Conservation (phyloP, 2,888 invertebrate genomes). For the Empis stercorea region DNA sequence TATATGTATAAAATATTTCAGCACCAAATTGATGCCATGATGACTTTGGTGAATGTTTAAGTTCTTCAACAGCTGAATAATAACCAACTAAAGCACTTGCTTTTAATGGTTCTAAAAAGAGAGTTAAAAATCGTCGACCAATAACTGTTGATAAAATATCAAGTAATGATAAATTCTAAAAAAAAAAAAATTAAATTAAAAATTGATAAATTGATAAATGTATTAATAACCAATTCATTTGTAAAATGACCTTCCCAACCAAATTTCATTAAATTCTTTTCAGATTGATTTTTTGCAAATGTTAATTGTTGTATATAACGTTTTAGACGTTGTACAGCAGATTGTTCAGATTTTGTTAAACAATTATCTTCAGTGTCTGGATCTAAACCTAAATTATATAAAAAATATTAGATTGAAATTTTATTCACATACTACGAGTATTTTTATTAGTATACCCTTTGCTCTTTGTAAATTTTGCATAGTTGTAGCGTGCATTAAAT, state of each 20-base stretch:
- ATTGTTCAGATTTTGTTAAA: slow-evolving; percentile 60
- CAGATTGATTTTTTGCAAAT: slow-evolving; percentile 69
- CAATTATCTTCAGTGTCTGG: slow-evolving; percentile 37
- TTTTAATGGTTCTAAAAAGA: slow-evolving; percentile 70
- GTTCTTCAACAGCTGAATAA: slow-evolving; percentile 76
- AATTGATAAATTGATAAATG: neutral
- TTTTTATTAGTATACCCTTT: slow-evolving; percentile 43
- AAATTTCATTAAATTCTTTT: slow-evolving; percentile 55
- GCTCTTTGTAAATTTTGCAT: slow-evolving; percentile 79
- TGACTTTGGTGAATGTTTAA: slow-evolving; percentile 60
- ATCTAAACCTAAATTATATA: slow-evolving; percentile 24
- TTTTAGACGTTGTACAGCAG: slow-evolving; percentile 68
- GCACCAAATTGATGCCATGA: slow-evolving; percentile 77
- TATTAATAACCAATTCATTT: slow-evolving; percentile 24
- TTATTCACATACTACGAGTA: neutral
- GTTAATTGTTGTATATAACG: slow-evolving; percentile 72
- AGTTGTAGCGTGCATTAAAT: slow-evolving; percentile 88
- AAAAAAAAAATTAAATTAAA: slow-evolving; percentile 13
- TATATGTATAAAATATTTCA: slow-evolving; percentile 84
- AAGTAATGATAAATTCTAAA: slow-evolving; percentile 55
- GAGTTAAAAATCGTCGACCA: slow-evolving; percentile 67
- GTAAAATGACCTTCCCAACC: slow-evolving; percentile 67
- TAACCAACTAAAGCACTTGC: slow-evolving; percentile 75
- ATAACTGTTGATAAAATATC: slow-evolving; percentile 63
- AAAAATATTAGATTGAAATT: no score